A percentile compares a stretch with the other conserved stretches of the same genome.
phyloP scores from a whole-genome alignment of 2,888 invertebrate species.

The Molorchus minor region DNA sequence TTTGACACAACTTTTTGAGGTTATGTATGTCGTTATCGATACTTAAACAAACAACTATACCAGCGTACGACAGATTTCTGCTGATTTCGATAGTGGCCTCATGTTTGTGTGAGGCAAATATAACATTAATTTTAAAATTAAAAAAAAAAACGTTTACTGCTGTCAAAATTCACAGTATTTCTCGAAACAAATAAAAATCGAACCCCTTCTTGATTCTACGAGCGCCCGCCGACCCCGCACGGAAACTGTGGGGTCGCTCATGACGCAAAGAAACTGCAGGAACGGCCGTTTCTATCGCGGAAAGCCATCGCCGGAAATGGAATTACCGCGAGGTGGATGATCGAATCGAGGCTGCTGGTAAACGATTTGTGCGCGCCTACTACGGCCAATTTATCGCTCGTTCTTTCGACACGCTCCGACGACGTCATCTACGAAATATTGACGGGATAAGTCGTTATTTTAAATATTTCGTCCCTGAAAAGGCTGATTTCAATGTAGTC shows the following conservation, averaged over 20 bases:
- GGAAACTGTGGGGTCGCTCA: conserved; percentile 13
- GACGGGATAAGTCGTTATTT: conserved; percentile 37
- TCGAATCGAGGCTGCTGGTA: conserved; percentile 47
- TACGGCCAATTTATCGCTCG: conserved; percentile 52
- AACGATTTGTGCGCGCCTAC: conserved; percentile 48
- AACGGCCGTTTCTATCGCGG: conserved; percentile 19
- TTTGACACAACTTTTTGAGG: too few relatives aligned
- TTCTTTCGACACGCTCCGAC: conserved; percentile 42
- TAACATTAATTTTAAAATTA: too few relatives aligned
- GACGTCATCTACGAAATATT: conserved; percentile 21
- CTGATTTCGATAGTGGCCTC: too few relatives aligned
- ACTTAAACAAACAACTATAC: too few relatives aligned
- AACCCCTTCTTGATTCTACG: too few relatives aligned
- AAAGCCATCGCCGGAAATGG: conserved; percentile 46
- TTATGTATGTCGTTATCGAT: too few relatives aligned
- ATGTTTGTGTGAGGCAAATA: too few relatives aligned
- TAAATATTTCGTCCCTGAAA: conserved; percentile 46
- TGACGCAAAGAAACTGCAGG: too few relatives aligned
- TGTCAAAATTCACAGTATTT: too few relatives aligned
- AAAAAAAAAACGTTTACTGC: too few relatives aligned
- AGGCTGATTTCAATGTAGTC: conserved; percentile 38
- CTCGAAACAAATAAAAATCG: too few relatives aligned
- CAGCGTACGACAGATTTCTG: too few relatives aligned
- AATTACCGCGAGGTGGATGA: conserved; percentile 53
- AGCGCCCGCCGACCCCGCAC: conserved; percentile 1